Percentiles rank a stretch among this genome's conserved stretches.
Conservation (phyloP, 2,113 vertebrate genomes). For the Hippocampus comes region DNA sequence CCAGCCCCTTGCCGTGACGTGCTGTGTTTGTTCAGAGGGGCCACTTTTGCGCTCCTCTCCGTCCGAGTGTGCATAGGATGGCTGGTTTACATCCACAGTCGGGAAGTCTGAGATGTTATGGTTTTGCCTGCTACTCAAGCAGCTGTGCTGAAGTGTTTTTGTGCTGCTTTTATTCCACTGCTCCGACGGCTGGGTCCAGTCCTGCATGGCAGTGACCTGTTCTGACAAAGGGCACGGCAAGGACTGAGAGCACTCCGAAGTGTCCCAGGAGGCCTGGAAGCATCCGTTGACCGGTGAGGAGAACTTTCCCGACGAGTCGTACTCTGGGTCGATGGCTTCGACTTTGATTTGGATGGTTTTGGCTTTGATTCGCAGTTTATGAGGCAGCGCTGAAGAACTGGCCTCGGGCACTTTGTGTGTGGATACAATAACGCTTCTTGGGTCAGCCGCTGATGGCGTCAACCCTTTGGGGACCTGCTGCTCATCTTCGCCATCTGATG, state of each 20-base stretch:
- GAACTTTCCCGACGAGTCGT: conserved; percentile 79
- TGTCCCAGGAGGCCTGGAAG: conserved; percentile 69
- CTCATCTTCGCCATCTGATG: conserved; percentile 91
- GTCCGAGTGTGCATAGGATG: conserved; percentile 73
- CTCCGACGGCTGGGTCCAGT: conserved; percentile 84
- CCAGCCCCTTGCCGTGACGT: conserved; percentile 77
- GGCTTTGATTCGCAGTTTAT: conserved; percentile 93
- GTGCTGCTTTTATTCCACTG: conserved; percentile 80
- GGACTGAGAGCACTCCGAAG: conserved; percentile 69
- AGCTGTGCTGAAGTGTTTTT: conserved; percentile 70
- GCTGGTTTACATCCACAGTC: conserved; percentile 69
- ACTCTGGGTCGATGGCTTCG: conserved; percentile 84
- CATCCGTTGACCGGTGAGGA: conserved; percentile 72
- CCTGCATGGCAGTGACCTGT: conserved; percentile 86
- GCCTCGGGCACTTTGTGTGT: conserved; percentile 87
- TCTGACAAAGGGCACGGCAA: conserved; percentile 81
- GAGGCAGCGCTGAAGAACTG: conserved; percentile 85
- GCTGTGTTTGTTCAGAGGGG: conserved; percentile 82
- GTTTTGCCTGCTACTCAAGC: conserved; percentile 53
- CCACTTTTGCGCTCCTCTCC: conserved; percentile 79
- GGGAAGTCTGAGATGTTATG: conserved; percentile 36
- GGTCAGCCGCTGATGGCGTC: conserved; percentile 75
- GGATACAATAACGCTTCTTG: conserved; percentile 76
- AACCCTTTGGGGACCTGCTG: conserved; percentile 93
- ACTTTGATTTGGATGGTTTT: conserved; percentile 89